These are phyloP conservation scores for Dipodomys merriami DNA, from an alignment of 2,113 vertebrate species.

Conservation along the genomic window DNA sequence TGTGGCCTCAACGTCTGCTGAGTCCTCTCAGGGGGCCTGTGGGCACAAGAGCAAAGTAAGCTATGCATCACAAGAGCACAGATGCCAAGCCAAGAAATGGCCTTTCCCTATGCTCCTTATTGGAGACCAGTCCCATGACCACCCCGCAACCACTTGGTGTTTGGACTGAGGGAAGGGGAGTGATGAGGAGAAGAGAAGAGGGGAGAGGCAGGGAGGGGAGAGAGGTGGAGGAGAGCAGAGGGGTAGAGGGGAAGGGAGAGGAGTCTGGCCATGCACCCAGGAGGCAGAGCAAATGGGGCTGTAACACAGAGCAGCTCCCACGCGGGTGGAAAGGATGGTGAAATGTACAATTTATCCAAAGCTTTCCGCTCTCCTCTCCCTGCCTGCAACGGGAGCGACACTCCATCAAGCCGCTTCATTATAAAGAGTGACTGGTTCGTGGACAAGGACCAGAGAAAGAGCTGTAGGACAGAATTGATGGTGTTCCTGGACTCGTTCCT, in stretches of 20 bases:
- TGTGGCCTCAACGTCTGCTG: no score
- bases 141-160: no score
- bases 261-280: neutral
- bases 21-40: rapidly evolving
- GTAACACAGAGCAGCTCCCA: neutral
- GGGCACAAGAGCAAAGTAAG: neutral
- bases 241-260: no score
- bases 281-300: neutral
- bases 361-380: neutral
- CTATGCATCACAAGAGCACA: rapidly evolving
- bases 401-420: neutral
- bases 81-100: neutral
- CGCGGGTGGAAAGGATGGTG: rapidly evolving
- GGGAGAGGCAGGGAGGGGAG: no score
- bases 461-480: neutral
- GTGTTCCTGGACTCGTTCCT: neutral
- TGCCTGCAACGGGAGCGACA: neutral
- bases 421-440: neutral
- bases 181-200: no score
- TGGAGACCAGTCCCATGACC: rapidly evolving
- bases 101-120: rapidly evolving
- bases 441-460: neutral
- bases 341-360: rapidly evolving
- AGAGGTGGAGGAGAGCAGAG: no score
- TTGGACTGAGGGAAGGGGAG: no score